These are phyloP conservation scores for Myzus persicae DNA, from an alignment of 1,140 invertebrate species.

Conservation along the genomic window DNA sequence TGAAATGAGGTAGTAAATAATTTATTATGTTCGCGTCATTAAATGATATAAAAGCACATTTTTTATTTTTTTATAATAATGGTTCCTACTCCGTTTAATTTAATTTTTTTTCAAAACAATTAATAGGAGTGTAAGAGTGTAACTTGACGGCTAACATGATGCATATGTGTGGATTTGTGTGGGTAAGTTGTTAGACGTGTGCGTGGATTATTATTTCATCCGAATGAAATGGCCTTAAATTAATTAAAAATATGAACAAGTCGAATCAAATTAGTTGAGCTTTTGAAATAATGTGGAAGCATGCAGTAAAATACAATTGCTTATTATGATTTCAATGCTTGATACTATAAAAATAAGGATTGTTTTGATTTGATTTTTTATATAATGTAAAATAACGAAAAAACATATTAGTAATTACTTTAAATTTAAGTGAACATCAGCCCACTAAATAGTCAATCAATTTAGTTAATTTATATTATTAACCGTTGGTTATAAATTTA, in stretches of 20 bases:
- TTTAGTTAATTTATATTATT: too few relatives aligned
- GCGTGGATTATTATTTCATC: neutral
- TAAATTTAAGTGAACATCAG: neutral
- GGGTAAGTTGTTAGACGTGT: neutral
- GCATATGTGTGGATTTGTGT: neutral
- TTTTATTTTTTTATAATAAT: neutral
- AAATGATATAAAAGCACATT: neutral
- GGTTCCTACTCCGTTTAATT: neutral
- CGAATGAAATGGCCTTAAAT: neutral
- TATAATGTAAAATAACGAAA: neutral
- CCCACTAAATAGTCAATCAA: too few relatives aligned
- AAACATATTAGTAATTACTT: neutral
- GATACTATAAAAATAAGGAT: neutral
- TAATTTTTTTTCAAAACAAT: neutral
- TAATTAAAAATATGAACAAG: neutral
- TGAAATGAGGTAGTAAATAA: neutral
- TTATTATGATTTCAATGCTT: neutral
- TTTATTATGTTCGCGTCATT: neutral
- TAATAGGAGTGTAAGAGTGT: conserved; percentile 11
- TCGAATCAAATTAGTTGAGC: neutral
- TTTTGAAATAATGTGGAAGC: neutral
- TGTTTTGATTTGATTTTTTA: neutral
- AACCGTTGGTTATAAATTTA: neutral
- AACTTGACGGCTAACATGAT: neutral
- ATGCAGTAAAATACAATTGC: neutral